Conservation (phyloP, 2,113 vertebrate genomes). For the Heteronetta atricapilla region DNA sequence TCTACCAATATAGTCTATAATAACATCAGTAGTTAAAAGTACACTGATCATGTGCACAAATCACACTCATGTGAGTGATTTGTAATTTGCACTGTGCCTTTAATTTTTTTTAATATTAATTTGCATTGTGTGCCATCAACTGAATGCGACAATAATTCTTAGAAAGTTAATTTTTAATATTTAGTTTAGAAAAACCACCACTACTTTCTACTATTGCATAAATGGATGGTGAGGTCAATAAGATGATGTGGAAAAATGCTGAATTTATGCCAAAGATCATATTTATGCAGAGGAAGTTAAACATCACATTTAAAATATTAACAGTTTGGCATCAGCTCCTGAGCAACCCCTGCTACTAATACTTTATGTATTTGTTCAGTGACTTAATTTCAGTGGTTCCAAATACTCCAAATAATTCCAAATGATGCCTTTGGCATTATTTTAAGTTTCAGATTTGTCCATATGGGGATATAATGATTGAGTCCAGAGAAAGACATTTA, state of each 20-base stretch:
- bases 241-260: neutral
- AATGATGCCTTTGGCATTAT: constrained; percentile 31
- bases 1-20: fast-evolving
- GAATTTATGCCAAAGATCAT: constrained; percentile 14
- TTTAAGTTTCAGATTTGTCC: constrained; percentile 38
- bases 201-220: neutral
- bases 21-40: neutral
- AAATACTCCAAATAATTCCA: too few relatives aligned
- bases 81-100: neutral
- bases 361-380: constrained; percentile 46
- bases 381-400: constrained; percentile 52
- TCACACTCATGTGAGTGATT: neutral
- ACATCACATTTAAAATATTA: constrained; percentile 32
- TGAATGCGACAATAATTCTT: neutral
- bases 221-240: neutral
- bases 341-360: constrained; percentile 14
- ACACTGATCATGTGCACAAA: too few relatives aligned
- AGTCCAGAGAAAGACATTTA: constrained; percentile 20
- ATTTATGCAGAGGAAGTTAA: constrained; percentile 13
- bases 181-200: neutral
- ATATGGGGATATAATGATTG: neutral
- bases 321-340: constrained; percentile 27
- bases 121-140: neutral
- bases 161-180: neutral
- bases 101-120: neutral